Conservation (phyloP, 2,888 invertebrate genomes). For the Xestobium rufovillosum region DNA sequence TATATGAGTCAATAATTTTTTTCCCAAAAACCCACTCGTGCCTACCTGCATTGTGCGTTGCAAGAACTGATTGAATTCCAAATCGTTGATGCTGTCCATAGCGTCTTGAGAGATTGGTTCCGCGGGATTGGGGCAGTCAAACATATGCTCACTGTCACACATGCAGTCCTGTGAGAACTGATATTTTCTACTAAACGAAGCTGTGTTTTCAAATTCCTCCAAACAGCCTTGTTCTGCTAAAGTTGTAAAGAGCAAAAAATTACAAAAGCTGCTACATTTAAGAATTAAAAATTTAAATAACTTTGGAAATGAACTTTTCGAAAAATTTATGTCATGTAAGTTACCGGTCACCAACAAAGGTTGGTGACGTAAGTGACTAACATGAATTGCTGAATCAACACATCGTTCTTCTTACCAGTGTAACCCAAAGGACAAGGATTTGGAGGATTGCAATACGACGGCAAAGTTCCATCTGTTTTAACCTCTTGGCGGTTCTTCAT, state of each 20-base stretch:
- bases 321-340: no score
- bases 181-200: slow-evolving; percentile 88
- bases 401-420: slow-evolving; percentile 60
- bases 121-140: slow-evolving; percentile 68
- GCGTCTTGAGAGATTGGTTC: slow-evolving; percentile 36
- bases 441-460: slow-evolving; percentile 98
- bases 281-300: background rate
- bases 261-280: background rate
- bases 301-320: no score
- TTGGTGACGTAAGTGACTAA: no score
- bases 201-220: slow-evolving; percentile 88
- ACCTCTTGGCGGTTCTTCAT: slow-evolving; percentile 62
- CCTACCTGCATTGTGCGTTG: slow-evolving; percentile 48
- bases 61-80: slow-evolving; percentile 63
- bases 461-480: slow-evolving; percentile 85
- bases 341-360: no score
- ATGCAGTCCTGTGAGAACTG: slow-evolving; percentile 91
- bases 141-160: slow-evolving; percentile 98
- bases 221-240: slow-evolving; percentile 82
- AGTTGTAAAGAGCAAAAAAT: no score
- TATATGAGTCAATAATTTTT: no score
- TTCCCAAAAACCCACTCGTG: background rate
- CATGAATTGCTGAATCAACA: no score
- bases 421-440: slow-evolving; percentile 98
- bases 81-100: slow-evolving; percentile 41